Conservation (phyloP, 2,888 invertebrate genomes). For the Allolobophora icterica region DNA sequence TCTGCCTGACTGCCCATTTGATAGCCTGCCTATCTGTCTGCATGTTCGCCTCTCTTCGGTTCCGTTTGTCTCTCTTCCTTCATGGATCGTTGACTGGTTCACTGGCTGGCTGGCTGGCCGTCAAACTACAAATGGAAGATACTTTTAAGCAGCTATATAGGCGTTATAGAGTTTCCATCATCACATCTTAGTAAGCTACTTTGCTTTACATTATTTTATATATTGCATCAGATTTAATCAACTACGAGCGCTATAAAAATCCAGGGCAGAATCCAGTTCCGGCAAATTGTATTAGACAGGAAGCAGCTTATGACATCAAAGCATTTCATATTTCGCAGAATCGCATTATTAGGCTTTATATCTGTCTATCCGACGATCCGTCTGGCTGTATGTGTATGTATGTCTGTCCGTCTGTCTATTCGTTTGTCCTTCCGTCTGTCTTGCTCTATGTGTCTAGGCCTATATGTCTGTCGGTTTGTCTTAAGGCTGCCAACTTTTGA, state of each 20-base stretch:
- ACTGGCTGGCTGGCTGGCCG: not conserved
- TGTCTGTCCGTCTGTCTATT: no score
- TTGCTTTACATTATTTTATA: no score
- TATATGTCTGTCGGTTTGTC: no score
- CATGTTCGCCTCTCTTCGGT: not conserved
- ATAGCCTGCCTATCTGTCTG: not conserved
- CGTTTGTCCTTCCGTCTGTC: no score
- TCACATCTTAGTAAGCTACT: no score
- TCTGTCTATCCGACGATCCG: no score
- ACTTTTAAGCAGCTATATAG: not conserved
- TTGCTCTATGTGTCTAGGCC: no score
- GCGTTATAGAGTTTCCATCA: not conserved
- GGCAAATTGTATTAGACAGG: not conserved
- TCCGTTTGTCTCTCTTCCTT: not conserved
- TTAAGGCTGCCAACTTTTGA: no score
- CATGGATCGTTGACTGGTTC: not conserved
- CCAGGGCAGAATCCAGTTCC: not conserved
- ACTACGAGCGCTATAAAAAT: not conserved
- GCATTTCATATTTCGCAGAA: not conserved
- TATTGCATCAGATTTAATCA: not conserved
- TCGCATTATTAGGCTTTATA: not conserved
- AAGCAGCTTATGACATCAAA: not conserved
- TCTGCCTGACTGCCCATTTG: not conserved
- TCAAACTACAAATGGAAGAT: no score
- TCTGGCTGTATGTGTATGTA: no score